These are phyloP conservation scores for Drosophila phalerata DNA, from an alignment of 2,888 invertebrate species.

Conservation along the genomic window DNA sequence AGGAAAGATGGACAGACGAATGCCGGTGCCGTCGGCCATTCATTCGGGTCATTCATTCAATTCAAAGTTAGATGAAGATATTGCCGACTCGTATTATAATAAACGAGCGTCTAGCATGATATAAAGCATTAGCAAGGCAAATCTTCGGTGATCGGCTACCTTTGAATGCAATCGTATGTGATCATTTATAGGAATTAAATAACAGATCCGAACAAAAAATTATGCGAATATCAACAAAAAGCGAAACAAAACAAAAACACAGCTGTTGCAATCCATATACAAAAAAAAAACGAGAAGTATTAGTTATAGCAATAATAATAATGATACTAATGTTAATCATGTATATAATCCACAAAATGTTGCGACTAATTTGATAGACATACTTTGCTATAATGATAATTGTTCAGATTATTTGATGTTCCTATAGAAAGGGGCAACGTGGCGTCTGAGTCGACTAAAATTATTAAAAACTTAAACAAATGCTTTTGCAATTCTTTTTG, in stretches of 20 bases:
- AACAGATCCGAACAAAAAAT: conserved; percentile 44
- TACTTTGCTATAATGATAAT: conserved; percentile 36
- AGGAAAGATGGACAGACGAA: conserved; percentile 50
- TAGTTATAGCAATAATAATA: conserved; percentile 22
- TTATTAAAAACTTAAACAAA: too few species aligned
- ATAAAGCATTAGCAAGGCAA: conserved; percentile 57
- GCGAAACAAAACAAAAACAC: conserved; percentile 19
- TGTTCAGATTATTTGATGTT: conserved; percentile 7
- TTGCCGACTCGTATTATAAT: conserved; percentile 30
- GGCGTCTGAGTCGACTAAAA: too few species aligned
- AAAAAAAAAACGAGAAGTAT: conserved; percentile 21
- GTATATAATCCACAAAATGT: conserved; percentile 15
- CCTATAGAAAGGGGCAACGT: conserved; percentile 1
- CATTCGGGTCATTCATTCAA: conserved; percentile 48
- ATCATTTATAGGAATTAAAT: conserved; percentile 59
- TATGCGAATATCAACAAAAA: conserved; percentile 24
- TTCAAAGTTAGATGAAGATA: conserved; percentile 15
- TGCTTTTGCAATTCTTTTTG: too few species aligned
- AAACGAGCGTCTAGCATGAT: conserved; percentile 77
- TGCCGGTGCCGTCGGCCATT: too few species aligned
- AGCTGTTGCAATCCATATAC: conserved; percentile 22
- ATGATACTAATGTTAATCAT: conserved; percentile 19
- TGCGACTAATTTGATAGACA: conserved; percentile 38
- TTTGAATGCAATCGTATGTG: conserved; percentile 16
- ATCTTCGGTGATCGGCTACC: conserved; percentile 16